phyloP scores from a whole-genome alignment of 1,140 invertebrate species.

The Zaprionus africanus region DNA sequence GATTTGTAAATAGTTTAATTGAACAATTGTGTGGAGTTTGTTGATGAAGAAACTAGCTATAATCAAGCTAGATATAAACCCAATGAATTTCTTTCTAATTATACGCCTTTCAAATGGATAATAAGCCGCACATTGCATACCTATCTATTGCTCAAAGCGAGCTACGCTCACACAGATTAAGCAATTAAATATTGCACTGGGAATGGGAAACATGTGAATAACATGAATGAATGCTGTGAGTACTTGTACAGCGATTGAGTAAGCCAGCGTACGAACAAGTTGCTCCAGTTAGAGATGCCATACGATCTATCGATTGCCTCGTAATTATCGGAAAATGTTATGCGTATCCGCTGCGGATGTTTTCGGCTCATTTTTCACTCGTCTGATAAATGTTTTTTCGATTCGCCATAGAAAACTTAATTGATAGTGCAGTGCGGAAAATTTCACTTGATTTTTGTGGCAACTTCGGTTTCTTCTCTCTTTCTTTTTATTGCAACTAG shows the following conservation, averaged over 20 bases:
- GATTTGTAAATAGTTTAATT: background rate
- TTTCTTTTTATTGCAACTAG: conserved; percentile 28
- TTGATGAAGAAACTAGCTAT: background rate
- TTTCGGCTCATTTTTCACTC: conserved; percentile 6
- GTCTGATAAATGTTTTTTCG: conserved; percentile 48
- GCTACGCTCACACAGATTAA: conserved; percentile 5
- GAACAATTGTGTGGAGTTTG: background rate
- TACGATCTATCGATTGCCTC: conserved; percentile 21
- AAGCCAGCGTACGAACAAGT: conserved; percentile 11
- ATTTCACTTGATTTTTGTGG: background rate
- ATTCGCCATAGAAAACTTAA: conserved; percentile 47
- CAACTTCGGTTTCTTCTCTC: background rate
- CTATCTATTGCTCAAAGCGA: conserved; percentile 1
- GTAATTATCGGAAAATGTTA: conserved; percentile 39
- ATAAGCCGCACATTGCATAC: background rate
- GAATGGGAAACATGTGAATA: conserved; percentile 18
- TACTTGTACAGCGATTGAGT: conserved; percentile 35
- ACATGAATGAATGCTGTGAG: conserved; percentile 16
- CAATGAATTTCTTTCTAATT: background rate
- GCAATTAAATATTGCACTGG: conserved; percentile 12
- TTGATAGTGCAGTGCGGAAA: conserved; percentile 45
- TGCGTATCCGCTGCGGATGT: conserved; percentile 49
- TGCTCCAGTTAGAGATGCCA: conserved; percentile 41
- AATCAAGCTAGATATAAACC: background rate
- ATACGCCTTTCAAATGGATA: background rate